Base-by-base conservation (phyloP, 2,113 vertebrate species). In the Hipposideros armiger region DNA sequence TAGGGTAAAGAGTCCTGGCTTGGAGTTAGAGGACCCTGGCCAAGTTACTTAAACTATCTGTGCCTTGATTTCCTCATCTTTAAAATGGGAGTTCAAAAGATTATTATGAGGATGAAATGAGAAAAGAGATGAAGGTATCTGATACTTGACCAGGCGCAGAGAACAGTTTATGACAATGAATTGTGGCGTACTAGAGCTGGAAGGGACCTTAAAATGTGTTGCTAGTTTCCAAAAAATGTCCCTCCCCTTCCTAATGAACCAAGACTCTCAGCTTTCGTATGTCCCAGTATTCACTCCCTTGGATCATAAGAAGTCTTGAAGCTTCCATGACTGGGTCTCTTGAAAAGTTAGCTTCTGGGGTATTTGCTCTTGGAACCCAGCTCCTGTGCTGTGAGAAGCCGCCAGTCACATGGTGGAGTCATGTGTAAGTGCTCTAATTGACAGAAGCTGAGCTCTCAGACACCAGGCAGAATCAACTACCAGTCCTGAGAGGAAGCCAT, bases 401-500 rank as follows among this genome's bases (percentile, higher is more conserved):
- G 50, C 62, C 64, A 47, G 54, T 72, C 74, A 47, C 5, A 2
- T 8, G 24, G 56, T 56, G 22, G 45, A 85, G 62, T 20, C 62
- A 4, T 10, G 42, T 22, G 0, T 19, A 32, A 28, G 36, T 0
- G 0, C 8, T 5, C 22, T 11, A 40, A 40, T 9, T 19, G 64
- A 90, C 62, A 40, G 56, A 7, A 16, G 56, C 56, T 54, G 56
- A 73, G n/a, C 28, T 64, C 67, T 72, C 67, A 22, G 56, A 56
- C 84, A 80, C 24, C 30, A 6, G 7, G 40, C 26, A 17, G 73
- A 50, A 87, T 22, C 62, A 13, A 40, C 52, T 14, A 20, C 30
- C 45, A 54, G 56, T 26, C 36, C 15, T 3, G 47, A 64, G 56
- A 66, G 8, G 16, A 56, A 56, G 5, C 30, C 40, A 1, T 45